phyloP scores from a whole-genome alignment of 2,113 vertebrate species.

The Paratilapia polleni region DNA sequence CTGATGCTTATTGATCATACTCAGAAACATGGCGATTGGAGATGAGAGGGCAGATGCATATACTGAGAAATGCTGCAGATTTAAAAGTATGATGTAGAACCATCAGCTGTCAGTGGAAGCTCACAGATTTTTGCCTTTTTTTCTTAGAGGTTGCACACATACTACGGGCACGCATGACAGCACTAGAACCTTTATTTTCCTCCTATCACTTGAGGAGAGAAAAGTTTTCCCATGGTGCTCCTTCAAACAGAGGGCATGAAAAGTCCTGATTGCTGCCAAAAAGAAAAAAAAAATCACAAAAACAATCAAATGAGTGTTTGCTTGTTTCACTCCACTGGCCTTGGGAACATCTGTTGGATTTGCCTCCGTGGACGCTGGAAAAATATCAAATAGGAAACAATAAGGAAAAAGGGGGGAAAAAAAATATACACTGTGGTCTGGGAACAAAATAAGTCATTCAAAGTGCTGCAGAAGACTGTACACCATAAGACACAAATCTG shows the following conservation, averaged over 20 bases:
- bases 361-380: constrained; percentile 55
- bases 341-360: constrained; percentile 72
- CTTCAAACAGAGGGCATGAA: constrained; percentile 39
- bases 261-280: constrained; percentile 55
- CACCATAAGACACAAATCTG: neutral
- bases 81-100: constrained; percentile 54
- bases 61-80: constrained; percentile 40
- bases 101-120: constrained; percentile 67
- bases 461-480: constrained; percentile 4
- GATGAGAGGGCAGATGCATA: constrained; percentile 50
- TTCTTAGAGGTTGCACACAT: constrained; percentile 18
- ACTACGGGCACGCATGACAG: constrained; percentile 1
- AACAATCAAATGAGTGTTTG: constrained; percentile 66
- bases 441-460: constrained; percentile 36
- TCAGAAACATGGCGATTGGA: constrained; percentile 65
- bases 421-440: constrained; percentile 19
- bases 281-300: constrained; percentile 53
- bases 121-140: constrained; percentile 26
- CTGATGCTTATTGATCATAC: constrained; percentile 57
- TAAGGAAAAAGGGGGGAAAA: neutral
- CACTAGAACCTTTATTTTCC: constrained; percentile 46
- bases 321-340: constrained; percentile 63
- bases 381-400: constrained; percentile 47
- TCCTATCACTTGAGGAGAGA: constrained; percentile 32
- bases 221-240: constrained; percentile 52